These are phyloP conservation scores for Palythoa grandis DNA, from an alignment of 92 coral and sea anemone species.

Conservation along the genomic window DNA sequence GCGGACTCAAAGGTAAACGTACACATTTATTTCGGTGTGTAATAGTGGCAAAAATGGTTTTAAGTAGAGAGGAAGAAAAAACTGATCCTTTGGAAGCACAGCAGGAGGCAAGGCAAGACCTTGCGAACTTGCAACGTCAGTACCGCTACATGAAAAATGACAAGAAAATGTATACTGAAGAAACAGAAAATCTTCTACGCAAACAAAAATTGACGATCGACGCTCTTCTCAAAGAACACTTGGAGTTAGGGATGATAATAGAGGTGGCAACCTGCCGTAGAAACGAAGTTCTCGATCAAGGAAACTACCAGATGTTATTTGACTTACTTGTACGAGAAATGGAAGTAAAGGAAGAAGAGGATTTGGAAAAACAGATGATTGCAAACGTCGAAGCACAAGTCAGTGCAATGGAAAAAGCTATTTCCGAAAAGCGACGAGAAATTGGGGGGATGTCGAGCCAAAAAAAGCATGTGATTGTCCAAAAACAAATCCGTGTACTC, in stretches of 20 bases:
- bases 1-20: neutral
- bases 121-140: conserved; percentile 78
- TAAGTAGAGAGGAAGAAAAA: conserved; percentile 78
- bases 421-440: conserved; percentile 62
- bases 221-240: conserved; percentile 71
- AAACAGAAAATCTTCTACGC: conserved; percentile 83
- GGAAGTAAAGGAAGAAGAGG: conserved; percentile 57
- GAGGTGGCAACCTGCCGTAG: conserved; percentile 74
- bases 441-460: conserved; percentile 66
- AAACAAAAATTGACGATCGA: conserved; percentile 82
- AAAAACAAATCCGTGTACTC: conserved; percentile 83
- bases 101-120: conserved; percentile 88
- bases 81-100: conserved; percentile 83
- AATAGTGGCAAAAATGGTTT: conserved; percentile 19
- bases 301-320: conserved; percentile 67
- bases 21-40: neutral
- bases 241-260: conserved; percentile 66
- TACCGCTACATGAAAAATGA: conserved; percentile 87
- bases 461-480: conserved; percentile 61
- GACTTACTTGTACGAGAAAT: conserved; percentile 72
- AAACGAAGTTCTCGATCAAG: conserved; percentile 69
- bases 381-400: conserved; percentile 64
- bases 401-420: conserved; percentile 55
- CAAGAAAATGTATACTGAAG: conserved; percentile 80
- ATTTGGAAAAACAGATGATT: conserved; percentile 56